phyloP scores from a whole-genome alignment of 2,888 invertebrate genomes.

The Epinotia bilunana region DNA sequence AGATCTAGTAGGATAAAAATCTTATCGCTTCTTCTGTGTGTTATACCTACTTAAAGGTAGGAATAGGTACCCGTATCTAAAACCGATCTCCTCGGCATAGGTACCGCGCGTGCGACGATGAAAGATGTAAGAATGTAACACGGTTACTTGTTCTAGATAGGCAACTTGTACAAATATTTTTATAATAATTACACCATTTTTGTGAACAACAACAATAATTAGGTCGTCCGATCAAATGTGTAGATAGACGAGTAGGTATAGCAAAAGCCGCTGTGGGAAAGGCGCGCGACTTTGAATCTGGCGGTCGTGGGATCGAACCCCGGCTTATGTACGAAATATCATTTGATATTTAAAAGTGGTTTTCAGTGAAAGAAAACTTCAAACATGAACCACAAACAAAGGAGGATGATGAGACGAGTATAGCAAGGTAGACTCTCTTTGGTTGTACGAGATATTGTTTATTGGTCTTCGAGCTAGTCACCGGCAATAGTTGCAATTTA shows the following conservation, averaged over 20 bases:
- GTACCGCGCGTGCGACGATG: background rate
- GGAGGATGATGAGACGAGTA: too few relatives aligned
- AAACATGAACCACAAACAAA: too few relatives aligned
- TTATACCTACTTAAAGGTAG: background rate
- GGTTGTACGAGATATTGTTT: too few relatives aligned
- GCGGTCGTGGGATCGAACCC: too few relatives aligned
- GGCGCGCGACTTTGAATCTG: too few relatives aligned
- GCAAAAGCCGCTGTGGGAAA: too few relatives aligned
- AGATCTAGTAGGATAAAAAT: constrained; percentile 4
- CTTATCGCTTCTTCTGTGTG: background rate
- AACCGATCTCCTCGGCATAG: background rate
- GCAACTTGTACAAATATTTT: constrained; percentile 7
- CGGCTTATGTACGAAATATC: too few relatives aligned
- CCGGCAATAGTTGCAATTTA: too few relatives aligned
- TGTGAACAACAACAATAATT: background rate
- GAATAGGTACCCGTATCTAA: background rate
- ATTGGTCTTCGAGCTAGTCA: too few relatives aligned
- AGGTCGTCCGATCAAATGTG: background rate
- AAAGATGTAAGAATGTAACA: background rate
- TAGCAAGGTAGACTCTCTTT: too few relatives aligned
- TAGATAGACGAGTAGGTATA: background rate
- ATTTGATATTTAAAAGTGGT: too few relatives aligned
- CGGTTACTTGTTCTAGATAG: background rate
- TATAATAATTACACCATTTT: background rate
- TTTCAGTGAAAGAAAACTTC: too few relatives aligned